Percentiles rank a stretch among this genome's conserved stretches.
Conservation (phyloP, 1,140 invertebrate species). For the Rhagoletis zephyria region DNA sequence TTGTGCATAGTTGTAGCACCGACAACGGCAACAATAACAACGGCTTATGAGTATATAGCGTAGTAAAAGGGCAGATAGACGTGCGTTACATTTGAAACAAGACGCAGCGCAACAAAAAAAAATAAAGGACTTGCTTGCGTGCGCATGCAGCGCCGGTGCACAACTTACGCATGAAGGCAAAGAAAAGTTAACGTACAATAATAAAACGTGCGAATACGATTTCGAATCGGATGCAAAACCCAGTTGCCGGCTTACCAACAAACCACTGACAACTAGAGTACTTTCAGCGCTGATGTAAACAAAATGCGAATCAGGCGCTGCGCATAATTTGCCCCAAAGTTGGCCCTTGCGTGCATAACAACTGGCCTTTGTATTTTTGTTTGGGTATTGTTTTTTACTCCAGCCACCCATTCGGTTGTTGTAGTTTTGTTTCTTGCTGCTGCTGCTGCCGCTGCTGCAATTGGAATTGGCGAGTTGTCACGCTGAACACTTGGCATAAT, state of each 20-base stretch:
- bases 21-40: neutral
- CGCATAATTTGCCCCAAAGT: neutral
- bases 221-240: neutral
- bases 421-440: neutral
- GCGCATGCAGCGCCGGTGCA: neutral
- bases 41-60: neutral
- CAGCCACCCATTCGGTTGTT: neutral
- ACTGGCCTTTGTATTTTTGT: neutral
- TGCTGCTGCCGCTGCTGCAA: neutral
- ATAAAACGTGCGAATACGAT: constrained; percentile 11
- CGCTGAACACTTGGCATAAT: constrained; percentile 39
- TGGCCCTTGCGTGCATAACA: constrained; percentile 4
- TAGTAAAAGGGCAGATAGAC: neutral
- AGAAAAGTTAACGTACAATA: neutral
- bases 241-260: neutral
- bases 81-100: neutral
- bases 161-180: neutral
- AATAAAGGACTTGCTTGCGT: neutral
- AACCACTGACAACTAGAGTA: neutral
- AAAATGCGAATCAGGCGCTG: neutral
- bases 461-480: constrained; percentile 13
- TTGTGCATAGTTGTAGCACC: neutral
- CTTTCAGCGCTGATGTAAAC: neutral
- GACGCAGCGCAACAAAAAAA: neutral
- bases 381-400: neutral